These are phyloP conservation scores for Macrostomum lignano DNA, from an alignment of 1,140 invertebrate species.

Conservation along the genomic window DNA sequence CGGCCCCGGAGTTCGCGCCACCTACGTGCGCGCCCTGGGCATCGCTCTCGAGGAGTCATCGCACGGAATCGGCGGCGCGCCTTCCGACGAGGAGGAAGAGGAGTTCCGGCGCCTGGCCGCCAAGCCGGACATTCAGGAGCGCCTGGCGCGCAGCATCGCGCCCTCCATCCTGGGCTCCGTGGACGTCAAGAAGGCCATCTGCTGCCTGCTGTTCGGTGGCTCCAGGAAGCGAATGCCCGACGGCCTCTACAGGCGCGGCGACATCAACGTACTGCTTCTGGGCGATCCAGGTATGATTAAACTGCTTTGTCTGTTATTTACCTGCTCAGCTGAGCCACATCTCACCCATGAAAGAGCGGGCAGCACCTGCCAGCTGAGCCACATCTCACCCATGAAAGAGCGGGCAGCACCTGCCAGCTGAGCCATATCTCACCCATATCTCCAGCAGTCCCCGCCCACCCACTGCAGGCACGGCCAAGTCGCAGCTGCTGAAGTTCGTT, in stretches of 20 bases:
- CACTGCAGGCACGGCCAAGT: slow-evolving; percentile 94
- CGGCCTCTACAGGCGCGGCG: slow-evolving; percentile 66
- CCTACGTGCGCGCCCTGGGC: slow-evolving; percentile 75
- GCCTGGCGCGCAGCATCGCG: slow-evolving; percentile 61
- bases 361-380: too few species aligned
- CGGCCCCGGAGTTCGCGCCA: slow-evolving; percentile 60
- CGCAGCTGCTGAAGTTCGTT: slow-evolving; percentile 85
- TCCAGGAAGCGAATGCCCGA: slow-evolving; percentile 51
- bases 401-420: too few species aligned
- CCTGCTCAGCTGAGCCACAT: too few species aligned
- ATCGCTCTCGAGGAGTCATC: slow-evolving; percentile 40
- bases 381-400: too few species aligned
- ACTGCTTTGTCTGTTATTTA: too few species aligned
- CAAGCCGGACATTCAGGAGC: slow-evolving; percentile 57
- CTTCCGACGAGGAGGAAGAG: slow-evolving; percentile 52
- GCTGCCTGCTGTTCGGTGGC: slow-evolving; percentile 73
- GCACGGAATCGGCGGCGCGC: not conserved
- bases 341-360: too few species aligned
- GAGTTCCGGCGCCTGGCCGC: slow-evolving; percentile 54
- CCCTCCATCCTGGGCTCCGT: slow-evolving; percentile 76
- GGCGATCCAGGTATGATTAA: slow-evolving; percentile 98
- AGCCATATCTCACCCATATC: too few species aligned
- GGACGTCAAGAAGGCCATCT: slow-evolving; percentile 90
- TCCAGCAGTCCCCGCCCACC: too few species aligned
- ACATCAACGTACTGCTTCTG: slow-evolving; percentile 75